phyloP scores from a whole-genome alignment of 2,888 invertebrate species.

The Meliscaeva auricollis region DNA sequence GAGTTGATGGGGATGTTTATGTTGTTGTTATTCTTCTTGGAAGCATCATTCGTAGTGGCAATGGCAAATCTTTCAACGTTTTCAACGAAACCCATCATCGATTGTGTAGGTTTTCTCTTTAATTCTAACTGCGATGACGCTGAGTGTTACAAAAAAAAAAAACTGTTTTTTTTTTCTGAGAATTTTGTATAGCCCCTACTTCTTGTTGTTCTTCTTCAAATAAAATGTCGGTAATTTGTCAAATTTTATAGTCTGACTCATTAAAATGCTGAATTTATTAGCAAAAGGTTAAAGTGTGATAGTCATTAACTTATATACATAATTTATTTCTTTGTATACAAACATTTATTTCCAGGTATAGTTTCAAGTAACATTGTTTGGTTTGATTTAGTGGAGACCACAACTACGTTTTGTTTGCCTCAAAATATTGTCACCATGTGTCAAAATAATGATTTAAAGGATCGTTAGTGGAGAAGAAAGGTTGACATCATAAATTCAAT shows the following conservation, averaged over 20 bases:
- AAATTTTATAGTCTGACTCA: conserved; percentile 58
- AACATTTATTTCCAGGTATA: neutral
- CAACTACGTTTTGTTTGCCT: neutral
- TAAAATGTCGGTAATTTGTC: conserved; percentile 58
- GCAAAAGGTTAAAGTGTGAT: conserved; percentile 32
- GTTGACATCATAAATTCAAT: conserved; percentile 21
- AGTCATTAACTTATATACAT: conserved; percentile 21
- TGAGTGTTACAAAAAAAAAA: too few species aligned
- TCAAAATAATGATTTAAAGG: conserved; percentile 31
- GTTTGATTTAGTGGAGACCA: conserved; percentile 29
- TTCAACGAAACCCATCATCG: conserved; percentile 37
- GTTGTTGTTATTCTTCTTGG: conserved; percentile 56
- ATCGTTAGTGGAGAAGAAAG: conserved; percentile 24
- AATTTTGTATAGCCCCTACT: conserved; percentile 22
- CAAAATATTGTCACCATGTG: conserved; percentile 36
- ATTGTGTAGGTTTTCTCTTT: conserved; percentile 35
- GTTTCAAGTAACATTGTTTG: conserved; percentile 2
- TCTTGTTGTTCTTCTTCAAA: conserved; percentile 20
- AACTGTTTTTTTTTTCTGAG: conserved; percentile 29
- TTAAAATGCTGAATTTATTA: conserved; percentile 62
- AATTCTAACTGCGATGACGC: conserved; percentile 22
- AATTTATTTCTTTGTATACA: neutral
- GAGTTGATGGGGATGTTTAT: conserved; percentile 21
- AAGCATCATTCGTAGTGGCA: conserved; percentile 27
- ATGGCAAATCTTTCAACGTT: conserved; percentile 42